These are phyloP conservation scores for Callimorpha dominula DNA, from an alignment of 2,888 invertebrate species.

Conservation along the genomic window DNA sequence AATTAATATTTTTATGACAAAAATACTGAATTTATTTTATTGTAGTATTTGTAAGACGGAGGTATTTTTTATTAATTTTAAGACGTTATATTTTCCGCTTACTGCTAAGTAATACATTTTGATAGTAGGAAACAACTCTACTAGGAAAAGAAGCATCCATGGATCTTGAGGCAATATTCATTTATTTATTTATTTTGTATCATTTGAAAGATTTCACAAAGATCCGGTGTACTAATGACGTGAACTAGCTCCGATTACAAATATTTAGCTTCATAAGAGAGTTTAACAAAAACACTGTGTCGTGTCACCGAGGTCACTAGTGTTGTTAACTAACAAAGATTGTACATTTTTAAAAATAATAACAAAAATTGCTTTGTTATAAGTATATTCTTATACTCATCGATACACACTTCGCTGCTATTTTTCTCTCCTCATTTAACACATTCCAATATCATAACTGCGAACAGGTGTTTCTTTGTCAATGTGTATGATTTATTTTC, in stretches of 20 bases:
- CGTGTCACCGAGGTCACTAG: too few species aligned
- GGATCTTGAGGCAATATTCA: neutral
- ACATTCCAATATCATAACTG: neutral
- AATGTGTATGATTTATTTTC: neutral
- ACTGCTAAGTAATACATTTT: neutral
- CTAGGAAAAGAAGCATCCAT: neutral
- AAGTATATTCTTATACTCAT: neutral
- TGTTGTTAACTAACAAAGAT: too few species aligned
- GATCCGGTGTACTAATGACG: too few species aligned
- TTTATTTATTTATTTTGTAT: too few species aligned
- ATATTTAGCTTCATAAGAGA: too few species aligned
- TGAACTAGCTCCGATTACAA: too few species aligned
- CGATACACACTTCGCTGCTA: neutral
- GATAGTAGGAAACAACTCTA: neutral
- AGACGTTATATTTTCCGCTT: neutral
- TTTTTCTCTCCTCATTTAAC: neutral
- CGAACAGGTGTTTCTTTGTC: neutral
- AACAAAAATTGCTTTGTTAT: too few species aligned
- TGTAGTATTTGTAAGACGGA: neutral
- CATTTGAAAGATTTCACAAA: too few species aligned
- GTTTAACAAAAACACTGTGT: too few species aligned
- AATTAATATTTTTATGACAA: neutral
- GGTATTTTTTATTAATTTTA: neutral
- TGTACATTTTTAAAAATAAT: too few species aligned
- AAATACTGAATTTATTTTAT: neutral